Conservation (phyloP, 2,113 vertebrate genomes). For the Passer montanus region DNA sequence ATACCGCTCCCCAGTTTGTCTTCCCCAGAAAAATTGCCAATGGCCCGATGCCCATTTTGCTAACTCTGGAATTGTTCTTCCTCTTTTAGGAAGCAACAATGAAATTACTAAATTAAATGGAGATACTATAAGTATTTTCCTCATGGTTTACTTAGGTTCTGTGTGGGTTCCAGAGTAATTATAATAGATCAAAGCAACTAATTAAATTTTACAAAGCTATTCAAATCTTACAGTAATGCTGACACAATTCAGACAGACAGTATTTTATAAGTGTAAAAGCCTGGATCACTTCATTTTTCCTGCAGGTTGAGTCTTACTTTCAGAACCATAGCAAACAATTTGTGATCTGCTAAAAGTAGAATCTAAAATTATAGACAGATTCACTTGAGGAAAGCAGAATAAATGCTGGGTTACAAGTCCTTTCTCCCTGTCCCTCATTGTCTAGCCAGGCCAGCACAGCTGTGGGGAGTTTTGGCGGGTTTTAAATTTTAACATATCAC, state of each 20-base stretch:
- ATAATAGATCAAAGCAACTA: not conserved
- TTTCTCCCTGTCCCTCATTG: not conserved
- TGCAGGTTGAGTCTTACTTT: not conserved
- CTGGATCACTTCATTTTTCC: not conserved
- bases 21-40: not conserved
- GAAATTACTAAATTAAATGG: not conserved
- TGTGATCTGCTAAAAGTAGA: not conserved
- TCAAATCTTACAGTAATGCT: not conserved
- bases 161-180: not conserved
- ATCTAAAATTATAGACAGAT: conserved; percentile 5
- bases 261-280: not conserved
- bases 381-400: not conserved
- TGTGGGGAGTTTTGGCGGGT: not conserved
- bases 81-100: not conserved
- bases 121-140: not conserved
- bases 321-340: not conserved
- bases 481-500: not conserved
- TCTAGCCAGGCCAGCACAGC: not conserved
- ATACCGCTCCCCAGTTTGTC: not conserved
- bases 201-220: conserved; percentile 10
- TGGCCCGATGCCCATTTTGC: not conserved
- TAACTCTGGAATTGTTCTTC: not conserved
- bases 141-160: not conserved
- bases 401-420: not conserved
- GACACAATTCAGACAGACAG: not conserved